Conservation (phyloP, 2,888 invertebrate species). For the Xestia xanthographa region DNA sequence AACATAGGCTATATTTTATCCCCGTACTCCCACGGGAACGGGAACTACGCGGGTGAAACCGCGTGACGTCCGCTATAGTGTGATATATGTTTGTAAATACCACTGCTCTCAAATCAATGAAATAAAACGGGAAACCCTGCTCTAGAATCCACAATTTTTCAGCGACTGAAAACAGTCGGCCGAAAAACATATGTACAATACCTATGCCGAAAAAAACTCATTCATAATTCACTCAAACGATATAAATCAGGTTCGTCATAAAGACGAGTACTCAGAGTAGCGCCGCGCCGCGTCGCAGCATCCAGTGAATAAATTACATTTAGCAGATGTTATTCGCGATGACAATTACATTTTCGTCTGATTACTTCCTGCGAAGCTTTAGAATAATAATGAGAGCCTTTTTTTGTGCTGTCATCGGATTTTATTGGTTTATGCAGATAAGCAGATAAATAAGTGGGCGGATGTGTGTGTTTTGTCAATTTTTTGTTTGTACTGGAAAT, state of each 20-base stretch:
- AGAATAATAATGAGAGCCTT: constrained; percentile 77
- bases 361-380: constrained; percentile 75
- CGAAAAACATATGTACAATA: not conserved
- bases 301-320: constrained; percentile 77
- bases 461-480: constrained; percentile 13
- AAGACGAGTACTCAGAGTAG: constrained; percentile 41
- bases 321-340: constrained; percentile 78
- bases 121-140: not conserved
- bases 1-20: too few relatives aligned
- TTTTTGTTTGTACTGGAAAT: not conserved
- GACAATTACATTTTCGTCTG: constrained; percentile 80
- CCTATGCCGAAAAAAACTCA: constrained; percentile 35
- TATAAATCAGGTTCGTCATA: constrained; percentile 29
- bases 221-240: constrained; percentile 52
- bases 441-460: constrained; percentile 41
- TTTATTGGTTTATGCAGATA: constrained; percentile 50
- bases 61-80: too few relatives aligned
- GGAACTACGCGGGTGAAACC: too few relatives aligned
- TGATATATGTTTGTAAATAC: not conserved
- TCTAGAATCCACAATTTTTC: not conserved
- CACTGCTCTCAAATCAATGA: not conserved
- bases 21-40: too few relatives aligned
- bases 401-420: constrained; percentile 58
- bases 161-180: not conserved
- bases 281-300: constrained; percentile 41